These are phyloP conservation scores for Porites lutea DNA, from an alignment of 64 coral and sea anemone genomes.

Conservation along the genomic window DNA sequence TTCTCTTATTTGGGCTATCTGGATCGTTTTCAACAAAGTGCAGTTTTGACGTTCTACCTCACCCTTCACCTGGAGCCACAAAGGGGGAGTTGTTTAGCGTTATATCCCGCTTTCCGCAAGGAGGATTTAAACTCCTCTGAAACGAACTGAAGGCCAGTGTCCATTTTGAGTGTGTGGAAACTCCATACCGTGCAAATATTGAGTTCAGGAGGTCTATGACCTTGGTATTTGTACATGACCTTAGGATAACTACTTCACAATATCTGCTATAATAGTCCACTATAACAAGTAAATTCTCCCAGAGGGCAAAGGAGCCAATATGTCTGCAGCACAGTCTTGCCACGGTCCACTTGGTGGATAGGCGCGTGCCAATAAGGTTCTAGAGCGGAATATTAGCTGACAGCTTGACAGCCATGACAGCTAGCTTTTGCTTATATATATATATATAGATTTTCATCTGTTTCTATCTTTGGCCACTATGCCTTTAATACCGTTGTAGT, in stretches of 20 bases:
- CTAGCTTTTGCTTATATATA: not conserved
- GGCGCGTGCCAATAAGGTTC: not conserved
- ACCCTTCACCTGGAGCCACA: not conserved
- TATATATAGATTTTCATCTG: not conserved
- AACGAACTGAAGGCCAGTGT: not conserved
- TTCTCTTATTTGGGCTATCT: not conserved
- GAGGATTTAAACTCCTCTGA: not conserved
- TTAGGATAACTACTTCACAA: not conserved
- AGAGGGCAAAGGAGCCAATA: not conserved
- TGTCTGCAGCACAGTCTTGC: not conserved
- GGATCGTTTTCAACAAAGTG: not conserved
- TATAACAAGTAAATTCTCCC: not conserved
- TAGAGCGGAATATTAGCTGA: not conserved
- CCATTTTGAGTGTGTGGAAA: not conserved
- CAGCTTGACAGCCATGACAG: not conserved
- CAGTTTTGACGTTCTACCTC: not conserved
- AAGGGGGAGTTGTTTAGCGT: not conserved
- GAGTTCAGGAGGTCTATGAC: not conserved
- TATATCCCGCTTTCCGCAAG: not conserved
- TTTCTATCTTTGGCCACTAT: not conserved
- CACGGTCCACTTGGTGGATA: not conserved
- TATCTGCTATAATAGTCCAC: slow-evolving; percentile 20
- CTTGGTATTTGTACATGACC: not conserved
- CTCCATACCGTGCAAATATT: not conserved
- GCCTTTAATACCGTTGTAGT: not conserved